Conservation (phyloP, 2,888 invertebrate genomes). For the Drosophila paramelanica region DNA sequence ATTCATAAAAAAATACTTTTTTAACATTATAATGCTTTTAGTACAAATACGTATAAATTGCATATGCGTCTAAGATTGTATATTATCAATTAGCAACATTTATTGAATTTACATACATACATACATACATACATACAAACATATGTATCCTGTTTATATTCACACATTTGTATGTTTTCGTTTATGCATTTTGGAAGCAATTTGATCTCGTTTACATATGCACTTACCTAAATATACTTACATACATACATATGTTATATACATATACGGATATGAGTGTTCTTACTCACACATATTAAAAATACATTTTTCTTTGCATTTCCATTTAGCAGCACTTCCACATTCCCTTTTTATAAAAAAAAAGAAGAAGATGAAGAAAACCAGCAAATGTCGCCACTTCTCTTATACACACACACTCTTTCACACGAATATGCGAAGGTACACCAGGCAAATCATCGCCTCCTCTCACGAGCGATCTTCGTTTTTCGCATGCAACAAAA, state of each 20-base stretch:
- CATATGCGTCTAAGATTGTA: not conserved
- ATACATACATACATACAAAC: too few relatives aligned
- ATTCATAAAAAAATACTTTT: slow-evolving; percentile 9
- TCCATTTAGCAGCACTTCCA: slow-evolving; percentile 67
- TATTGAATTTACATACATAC: too few relatives aligned
- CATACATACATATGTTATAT: slow-evolving; percentile 1
- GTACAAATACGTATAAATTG: not conserved
- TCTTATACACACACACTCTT: slow-evolving; percentile 20
- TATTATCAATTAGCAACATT: too few relatives aligned
- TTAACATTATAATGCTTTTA: slow-evolving; percentile 6
- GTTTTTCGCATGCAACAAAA: slow-evolving; percentile 66
- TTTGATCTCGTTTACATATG: not conserved
- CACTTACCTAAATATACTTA: slow-evolving; percentile 7
- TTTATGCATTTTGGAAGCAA: slow-evolving; percentile 1
- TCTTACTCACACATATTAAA: slow-evolving; percentile 3
- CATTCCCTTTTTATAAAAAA: slow-evolving; percentile 27
- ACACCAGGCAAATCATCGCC: slow-evolving; percentile 36
- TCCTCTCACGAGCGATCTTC: slow-evolving; percentile 64
- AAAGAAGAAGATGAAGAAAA: slow-evolving; percentile 15
- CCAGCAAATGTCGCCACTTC: slow-evolving; percentile 57
- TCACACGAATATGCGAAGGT: slow-evolving; percentile 31
- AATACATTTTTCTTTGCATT: slow-evolving; percentile 67
- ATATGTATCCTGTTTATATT: not conserved
- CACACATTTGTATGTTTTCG: not conserved
- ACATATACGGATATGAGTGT: slow-evolving; percentile 1